Evolutionary conservation across 2,888 invertebrate species (phyloP), one percentile per base, ranked within the genome.

Genomic region (Protophormia terraenovae): DNA sequence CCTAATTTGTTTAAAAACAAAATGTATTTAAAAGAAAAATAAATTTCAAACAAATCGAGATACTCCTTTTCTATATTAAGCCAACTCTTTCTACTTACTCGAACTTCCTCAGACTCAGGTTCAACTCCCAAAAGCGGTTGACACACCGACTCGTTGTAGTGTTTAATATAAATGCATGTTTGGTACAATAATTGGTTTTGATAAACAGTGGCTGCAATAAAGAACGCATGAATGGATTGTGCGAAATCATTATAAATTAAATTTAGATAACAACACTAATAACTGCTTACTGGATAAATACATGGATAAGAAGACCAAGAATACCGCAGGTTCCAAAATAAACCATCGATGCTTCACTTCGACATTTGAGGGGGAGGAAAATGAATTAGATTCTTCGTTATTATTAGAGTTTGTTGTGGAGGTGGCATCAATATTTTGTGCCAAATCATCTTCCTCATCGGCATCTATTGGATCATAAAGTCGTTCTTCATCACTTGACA

Each of bases 151-250:
- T 93, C 91, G 84, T 95, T 94, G 87, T 94, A 94, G 32, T 94
- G 92, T 87, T 95, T 91, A 1, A 94, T 93, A 60, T 94, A 93
- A 58, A 94, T 94, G 91, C 97, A 97, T 2, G 95, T 95, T 87
- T 95, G 94, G 89, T 95, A 96, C 8, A 96, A 91, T 69, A 96
- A 92, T 86, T 96, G 93, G 91, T 96, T 96, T 87, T 94, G 95
- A 80, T 94, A 92, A 38, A 96, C 91, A 83, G 92, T 90, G 87
- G 89, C 92, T 93, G 55, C 16, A 86, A 87, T 22, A 66, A 53
- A 66, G 60, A 38, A 84, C 84, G 84, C 73, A 67, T 76, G 73
- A 5, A 24, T 24, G 1, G 7, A 14, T 7, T 50, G 12, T 53
- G 24, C 3, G n/a, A 41, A 14, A 10, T 41, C 5, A 5, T 5